These are phyloP conservation scores for Drosophila burlai DNA, from an alignment of 1,140 invertebrate genomes.

Conservation along the genomic window DNA sequence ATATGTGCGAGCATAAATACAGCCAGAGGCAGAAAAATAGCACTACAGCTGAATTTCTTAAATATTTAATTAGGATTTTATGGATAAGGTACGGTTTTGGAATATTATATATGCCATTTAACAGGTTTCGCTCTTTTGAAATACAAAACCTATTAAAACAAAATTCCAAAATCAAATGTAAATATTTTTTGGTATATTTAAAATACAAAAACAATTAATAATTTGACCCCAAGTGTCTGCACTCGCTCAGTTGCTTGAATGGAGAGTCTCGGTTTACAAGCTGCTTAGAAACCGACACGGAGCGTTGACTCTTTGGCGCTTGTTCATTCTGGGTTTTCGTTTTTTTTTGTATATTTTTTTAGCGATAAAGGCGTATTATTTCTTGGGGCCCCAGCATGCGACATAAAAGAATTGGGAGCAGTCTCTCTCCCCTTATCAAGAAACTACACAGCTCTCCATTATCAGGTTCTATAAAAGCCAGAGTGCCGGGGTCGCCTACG, in stretches of 20 bases:
- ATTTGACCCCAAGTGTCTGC: background rate
- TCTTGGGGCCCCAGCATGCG: conserved; percentile 49
- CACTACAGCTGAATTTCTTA: too few species aligned
- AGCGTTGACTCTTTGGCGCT: conserved; percentile 69
- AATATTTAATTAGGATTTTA: background rate
- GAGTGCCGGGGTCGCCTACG: conserved; percentile 45
- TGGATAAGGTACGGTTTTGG: too few species aligned
- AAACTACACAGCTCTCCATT: conserved; percentile 53
- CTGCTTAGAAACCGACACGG: conserved; percentile 69
- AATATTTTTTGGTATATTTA: background rate
- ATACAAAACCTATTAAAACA: too few species aligned
- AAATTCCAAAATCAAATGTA: accelerated
- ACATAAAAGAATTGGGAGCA: conserved; percentile 49
- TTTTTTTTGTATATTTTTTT: conserved; percentile 22
- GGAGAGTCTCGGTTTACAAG: conserved; percentile 63
- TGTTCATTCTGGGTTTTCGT: conserved; percentile 28
- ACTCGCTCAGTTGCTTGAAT: conserved; percentile 27
- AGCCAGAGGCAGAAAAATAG: background rate
- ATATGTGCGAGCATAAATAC: conserved; percentile 29
- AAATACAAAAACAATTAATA: background rate
- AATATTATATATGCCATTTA: background rate
- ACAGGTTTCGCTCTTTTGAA: accelerated
- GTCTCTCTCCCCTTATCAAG: conserved; percentile 25
- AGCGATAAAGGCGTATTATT: conserved; percentile 58
- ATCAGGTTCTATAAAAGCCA: conserved; percentile 1